Base-by-base conservation (phyloP, 1,140 invertebrate species). In the Dinoponera quadriceps region DNA sequence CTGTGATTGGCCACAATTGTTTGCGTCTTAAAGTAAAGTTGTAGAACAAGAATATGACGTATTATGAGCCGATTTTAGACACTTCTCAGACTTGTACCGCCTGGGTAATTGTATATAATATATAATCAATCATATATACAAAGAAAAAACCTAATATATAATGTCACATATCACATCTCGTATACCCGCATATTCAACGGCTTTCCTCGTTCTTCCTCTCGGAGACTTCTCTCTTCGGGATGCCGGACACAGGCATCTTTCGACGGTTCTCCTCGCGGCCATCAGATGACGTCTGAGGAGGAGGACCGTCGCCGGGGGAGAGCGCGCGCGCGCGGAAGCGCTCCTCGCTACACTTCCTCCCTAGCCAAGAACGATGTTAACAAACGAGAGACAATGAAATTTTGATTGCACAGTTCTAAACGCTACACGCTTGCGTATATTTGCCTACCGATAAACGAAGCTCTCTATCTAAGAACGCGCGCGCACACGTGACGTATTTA, bases 381-480 rank as follows among this genome's bases (percentile, higher is more conserved):
- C n/a, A 55, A 38, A 29, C 7, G 49, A 57, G 73, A 65, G 51
- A 80, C 65, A 29, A 16, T 80, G 29, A n/a, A 69, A 80, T 80
- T 80, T 80, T 80, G 65, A 80, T 80, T 80, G 75, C 75, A 80
- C 75, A 80, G 33, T 69, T 71, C 65, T 71, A 80, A 80, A n/a
- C n/a, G 18, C 65, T 78, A 78, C 11, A 7, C n/a, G n/a, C n/a
- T 54, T 78, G 55, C 33, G 33, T 78, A 78, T 9, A 44, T n/a
- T n/a, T n/a, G 49, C 22, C 25, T 80, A 80, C n/a, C 65, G 18
- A 80, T 57, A 80, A n/a, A 80, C 22, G 13, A 66, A 57, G 22
- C 54, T 44, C 33, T 44, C 44, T 69, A 78, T 68, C 73, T 65
- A 78, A 44, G 25, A 57, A 78, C 48, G 29, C 75, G 54, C 48